These are phyloP conservation scores for Liparis tanakae DNA, from an alignment of 2,797 vertebrate genomes.

Conservation along the genomic window DNA sequence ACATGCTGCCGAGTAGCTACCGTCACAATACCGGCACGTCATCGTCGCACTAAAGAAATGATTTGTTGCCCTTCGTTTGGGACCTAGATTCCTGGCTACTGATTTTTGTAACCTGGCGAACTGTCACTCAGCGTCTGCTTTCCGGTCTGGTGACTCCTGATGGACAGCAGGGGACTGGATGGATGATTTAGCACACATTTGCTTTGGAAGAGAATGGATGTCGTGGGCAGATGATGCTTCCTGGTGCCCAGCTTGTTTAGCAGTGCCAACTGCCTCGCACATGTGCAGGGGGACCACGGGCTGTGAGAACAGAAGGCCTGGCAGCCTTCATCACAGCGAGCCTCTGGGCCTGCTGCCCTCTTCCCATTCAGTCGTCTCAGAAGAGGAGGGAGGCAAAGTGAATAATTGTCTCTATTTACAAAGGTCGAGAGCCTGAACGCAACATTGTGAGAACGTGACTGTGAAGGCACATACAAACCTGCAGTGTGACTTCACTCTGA, in stretches of 20 bases:
- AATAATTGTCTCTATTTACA: slow-evolving; percentile 61
- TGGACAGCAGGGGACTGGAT: slow-evolving; percentile 70
- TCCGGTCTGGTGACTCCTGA: slow-evolving; percentile 72
- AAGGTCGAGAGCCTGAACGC: slow-evolving; percentile 53
- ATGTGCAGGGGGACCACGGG: slow-evolving; percentile 67
- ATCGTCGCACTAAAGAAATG: slow-evolving; percentile 11
- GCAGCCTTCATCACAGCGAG: slow-evolving; percentile 63
- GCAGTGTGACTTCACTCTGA: slow-evolving; percentile 66
- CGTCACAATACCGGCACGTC: slow-evolving; percentile 30
- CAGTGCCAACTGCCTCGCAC: slow-evolving; percentile 72
- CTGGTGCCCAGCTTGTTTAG: slow-evolving; percentile 70
- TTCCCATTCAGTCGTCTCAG: slow-evolving; percentile 50
- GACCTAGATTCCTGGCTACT: slow-evolving; percentile 47
- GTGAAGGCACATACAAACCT: slow-evolving; percentile 51
- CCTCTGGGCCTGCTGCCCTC: slow-evolving; percentile 31
- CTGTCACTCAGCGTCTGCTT: slow-evolving; percentile 66
- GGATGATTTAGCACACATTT: slow-evolving; percentile 78
- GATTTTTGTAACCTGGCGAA: slow-evolving; percentile 69
- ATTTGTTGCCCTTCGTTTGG: slow-evolving; percentile 39
- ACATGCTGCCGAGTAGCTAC: slow-evolving; percentile 24
- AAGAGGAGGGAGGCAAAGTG: slow-evolving; percentile 56
- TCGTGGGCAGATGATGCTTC: slow-evolving; percentile 76
- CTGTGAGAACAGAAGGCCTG: slow-evolving; percentile 77
- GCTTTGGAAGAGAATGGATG: slow-evolving; percentile 70
- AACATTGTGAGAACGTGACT: slow-evolving; percentile 35